Percentiles rank a stretch among this genome's conserved stretches.
Evolutionary conservation across 2,888 invertebrate genomes (phyloP).

Genomic region (Taphrorychus bicolor): DNA sequence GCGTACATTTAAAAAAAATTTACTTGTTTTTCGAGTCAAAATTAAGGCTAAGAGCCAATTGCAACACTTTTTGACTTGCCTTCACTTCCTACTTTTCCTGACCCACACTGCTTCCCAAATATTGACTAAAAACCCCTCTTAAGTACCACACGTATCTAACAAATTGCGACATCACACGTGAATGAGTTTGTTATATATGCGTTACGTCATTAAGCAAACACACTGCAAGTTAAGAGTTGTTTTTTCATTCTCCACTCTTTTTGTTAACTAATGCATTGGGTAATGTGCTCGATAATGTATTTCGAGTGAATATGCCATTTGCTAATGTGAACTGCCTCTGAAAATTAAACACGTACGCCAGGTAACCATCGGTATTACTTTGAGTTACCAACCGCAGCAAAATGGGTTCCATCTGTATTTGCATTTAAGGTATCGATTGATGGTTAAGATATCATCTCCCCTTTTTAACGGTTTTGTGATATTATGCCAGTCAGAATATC

Average conservation of each 20-base stretch:
- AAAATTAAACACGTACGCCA: constrained; percentile 17
- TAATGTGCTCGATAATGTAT: constrained; percentile 22
- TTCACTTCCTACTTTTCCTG: neutral
- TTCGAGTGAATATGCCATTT: constrained; percentile 26
- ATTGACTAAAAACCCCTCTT: neutral
- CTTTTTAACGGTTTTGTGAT: neutral
- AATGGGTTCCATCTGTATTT: neutral
- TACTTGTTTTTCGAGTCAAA: too few relatives aligned
- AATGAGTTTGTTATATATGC: neutral
- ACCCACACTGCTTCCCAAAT: neutral
- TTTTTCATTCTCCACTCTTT: constrained; percentile 10
- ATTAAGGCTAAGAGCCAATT: too few relatives aligned
- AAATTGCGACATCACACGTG: neutral
- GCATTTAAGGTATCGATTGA: neutral
- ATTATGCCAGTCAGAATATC: neutral
- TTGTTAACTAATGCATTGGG: constrained; percentile 28
- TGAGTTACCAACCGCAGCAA: neutral
- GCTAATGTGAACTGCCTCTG: constrained; percentile 10
- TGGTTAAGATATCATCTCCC: neutral
- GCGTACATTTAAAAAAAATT: constrained; percentile 5
- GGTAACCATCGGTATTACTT: neutral
- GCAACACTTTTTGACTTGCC: too few relatives aligned
- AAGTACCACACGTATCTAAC: neutral
- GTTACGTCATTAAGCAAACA: constrained; percentile 8
- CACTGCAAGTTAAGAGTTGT: neutral